A percentile compares a stretch with the other conserved stretches of the same genome.
Evolutionary conservation across 2,797 vertebrate genomes (phyloP).

Genomic region (Acridotheres tristis): DNA sequence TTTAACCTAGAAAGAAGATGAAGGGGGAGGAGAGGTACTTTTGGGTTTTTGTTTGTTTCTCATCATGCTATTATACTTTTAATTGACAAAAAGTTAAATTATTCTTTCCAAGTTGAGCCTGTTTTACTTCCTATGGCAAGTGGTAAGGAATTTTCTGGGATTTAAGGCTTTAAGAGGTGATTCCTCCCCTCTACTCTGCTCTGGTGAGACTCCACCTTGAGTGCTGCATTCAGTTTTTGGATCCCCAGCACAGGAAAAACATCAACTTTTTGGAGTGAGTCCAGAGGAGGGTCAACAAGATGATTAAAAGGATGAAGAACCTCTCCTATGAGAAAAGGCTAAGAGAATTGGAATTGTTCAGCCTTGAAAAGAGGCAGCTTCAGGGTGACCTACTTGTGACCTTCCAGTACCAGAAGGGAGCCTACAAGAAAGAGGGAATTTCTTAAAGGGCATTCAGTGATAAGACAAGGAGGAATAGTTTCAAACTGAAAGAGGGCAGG

Average conservation of each 20-base stretch:
- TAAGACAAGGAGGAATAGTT: neutral
- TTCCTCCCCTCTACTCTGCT: neutral
- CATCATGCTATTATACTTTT: neutral
- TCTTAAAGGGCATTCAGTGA: neutral
- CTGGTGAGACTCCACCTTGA: neutral
- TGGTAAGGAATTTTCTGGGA: neutral
- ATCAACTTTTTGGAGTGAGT: rapidly evolving
- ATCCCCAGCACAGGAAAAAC: neutral
- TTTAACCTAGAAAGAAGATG: neutral
- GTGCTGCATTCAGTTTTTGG: neutral
- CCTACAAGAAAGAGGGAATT: neutral
- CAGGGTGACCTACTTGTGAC: too few relatives aligned
- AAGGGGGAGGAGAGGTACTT: rapidly evolving
- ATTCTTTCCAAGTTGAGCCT: neutral
- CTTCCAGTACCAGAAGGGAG: neutral
- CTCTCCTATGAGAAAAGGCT: neutral
- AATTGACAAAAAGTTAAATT: neutral
- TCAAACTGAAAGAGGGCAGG: neutral
- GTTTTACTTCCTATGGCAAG: neutral
- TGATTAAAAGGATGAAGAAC: neutral
- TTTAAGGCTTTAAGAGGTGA: neutral
- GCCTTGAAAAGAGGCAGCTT: neutral
- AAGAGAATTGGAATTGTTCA: neutral
- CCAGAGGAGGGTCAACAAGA: neutral
- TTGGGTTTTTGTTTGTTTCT: neutral